Evolutionary conservation across 2,888 invertebrate species (phyloP).

Genomic region (Metallyticus violacea): DNA sequence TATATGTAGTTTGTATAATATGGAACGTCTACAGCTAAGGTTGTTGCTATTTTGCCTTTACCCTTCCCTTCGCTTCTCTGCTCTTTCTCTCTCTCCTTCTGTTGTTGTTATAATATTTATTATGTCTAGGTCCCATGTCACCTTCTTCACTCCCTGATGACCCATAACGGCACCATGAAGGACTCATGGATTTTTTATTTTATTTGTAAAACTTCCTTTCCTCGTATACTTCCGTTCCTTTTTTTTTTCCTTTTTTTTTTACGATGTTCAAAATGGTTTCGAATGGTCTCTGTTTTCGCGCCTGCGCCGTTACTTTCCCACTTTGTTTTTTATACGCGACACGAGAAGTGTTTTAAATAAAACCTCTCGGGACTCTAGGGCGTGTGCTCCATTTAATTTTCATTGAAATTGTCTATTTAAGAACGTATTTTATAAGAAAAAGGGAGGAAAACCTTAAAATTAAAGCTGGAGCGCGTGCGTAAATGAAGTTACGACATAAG

Average conservation of each 20-base stretch:
- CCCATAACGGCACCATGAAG: conserved; percentile 26
- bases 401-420: conserved; percentile 25
- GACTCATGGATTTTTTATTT: conserved; percentile 31
- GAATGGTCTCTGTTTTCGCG: conserved; percentile 23
- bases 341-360: conserved; percentile 32
- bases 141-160: conserved; percentile 34
- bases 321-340: conserved; percentile 24
- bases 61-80: not conserved
- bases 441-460: conserved; percentile 9
- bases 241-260: conserved; percentile 18
- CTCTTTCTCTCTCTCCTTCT: conserved; percentile 39
- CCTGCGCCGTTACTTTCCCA: conserved; percentile 1
- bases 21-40: not conserved
- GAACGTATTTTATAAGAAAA: conserved; percentile 17
- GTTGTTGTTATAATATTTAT: conserved; percentile 51
- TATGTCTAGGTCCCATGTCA: conserved; percentile 50
- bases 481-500: conserved; percentile 1
- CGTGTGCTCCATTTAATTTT: conserved; percentile 23
- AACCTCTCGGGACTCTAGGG: conserved; percentile 18
- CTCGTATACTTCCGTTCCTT: not conserved
- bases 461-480: conserved; percentile 15
- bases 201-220: conserved; percentile 26
- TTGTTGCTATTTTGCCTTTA: not conserved
- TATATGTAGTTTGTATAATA: conserved; percentile 17
- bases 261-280: conserved; percentile 32